phyloP scores from a whole-genome alignment of 2,888 invertebrate species.

The Pandemis cinnamomeana region DNA sequence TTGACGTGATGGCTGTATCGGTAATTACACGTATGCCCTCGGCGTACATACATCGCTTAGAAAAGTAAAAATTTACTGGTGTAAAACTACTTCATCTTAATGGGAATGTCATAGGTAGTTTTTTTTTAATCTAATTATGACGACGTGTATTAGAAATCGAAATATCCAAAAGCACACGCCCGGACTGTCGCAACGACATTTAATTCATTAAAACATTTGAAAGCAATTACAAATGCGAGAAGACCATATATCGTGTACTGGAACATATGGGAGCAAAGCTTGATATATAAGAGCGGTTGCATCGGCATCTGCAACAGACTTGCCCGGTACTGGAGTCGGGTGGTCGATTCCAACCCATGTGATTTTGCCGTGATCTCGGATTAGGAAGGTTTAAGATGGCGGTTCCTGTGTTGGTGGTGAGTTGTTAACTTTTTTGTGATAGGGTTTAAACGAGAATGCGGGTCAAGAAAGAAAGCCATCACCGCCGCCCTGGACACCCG shows the following conservation, averaged over 20 bases:
- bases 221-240: slow-evolving; percentile 30
- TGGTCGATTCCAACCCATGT: slow-evolving; percentile 54
- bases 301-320: slow-evolving; percentile 44
- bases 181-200: slow-evolving; percentile 8
- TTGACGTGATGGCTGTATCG: too few relatives aligned
- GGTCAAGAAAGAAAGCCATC: too few relatives aligned
- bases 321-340: slow-evolving; percentile 47
- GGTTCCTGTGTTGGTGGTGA: slow-evolving; percentile 48
- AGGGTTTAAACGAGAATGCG: too few relatives aligned
- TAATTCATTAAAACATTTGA: slow-evolving; percentile 11
- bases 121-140: too few relatives aligned
- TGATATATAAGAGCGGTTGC: slow-evolving; percentile 50
- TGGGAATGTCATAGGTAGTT: too few relatives aligned
- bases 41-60: too few relatives aligned
- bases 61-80: too few relatives aligned
- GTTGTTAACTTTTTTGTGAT: slow-evolving; percentile 7
- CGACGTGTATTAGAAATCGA: background rate
- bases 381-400: slow-evolving; percentile 45
- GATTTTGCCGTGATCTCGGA: slow-evolving; percentile 54
- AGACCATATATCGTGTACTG: slow-evolving; percentile 33
- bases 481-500: too few relatives aligned
- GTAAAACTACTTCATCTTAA: too few relatives aligned
- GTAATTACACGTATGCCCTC: too few relatives aligned
- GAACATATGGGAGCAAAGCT: background rate
- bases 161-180: slow-evolving; percentile 27